Conservation (phyloP, 2,888 invertebrate species). For the Gandaritis pyraliata region DNA sequence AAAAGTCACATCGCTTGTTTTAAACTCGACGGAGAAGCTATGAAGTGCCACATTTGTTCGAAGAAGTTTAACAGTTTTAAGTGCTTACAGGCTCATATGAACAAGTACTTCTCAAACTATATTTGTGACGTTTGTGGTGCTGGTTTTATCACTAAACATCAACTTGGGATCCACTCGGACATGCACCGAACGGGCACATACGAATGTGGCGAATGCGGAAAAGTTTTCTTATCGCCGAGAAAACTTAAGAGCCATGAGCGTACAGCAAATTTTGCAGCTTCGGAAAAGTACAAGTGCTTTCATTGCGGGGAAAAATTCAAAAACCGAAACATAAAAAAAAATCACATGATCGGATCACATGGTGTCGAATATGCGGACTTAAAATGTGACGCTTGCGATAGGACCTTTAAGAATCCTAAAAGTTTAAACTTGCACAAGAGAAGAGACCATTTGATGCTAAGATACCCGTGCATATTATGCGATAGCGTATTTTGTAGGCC, state of each 20-base stretch:
- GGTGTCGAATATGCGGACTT: slow-evolving; percentile 27
- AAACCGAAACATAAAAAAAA: slow-evolving; percentile 41
- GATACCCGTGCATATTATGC: slow-evolving; percentile 59
- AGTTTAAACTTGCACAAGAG: slow-evolving; percentile 27
- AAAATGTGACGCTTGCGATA: slow-evolving; percentile 30
- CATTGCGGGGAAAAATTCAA: slow-evolving; percentile 53
- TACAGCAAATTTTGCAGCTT: not conserved
- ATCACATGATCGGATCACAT: slow-evolving; percentile 27
- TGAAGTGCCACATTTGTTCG: slow-evolving; percentile 55
- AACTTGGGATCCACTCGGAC: slow-evolving; percentile 62
- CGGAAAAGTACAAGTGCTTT: slow-evolving; percentile 39
- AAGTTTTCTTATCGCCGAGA: slow-evolving; percentile 12
- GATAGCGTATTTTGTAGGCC: slow-evolving; percentile 56
- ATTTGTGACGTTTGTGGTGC: slow-evolving; percentile 57
- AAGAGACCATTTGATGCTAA: slow-evolving; percentile 27
- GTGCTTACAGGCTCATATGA: slow-evolving; percentile 59
- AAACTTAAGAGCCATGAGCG: slow-evolving; percentile 19
- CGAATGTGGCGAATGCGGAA: slow-evolving; percentile 30
- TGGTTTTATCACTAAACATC: slow-evolving; percentile 57
- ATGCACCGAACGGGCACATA: slow-evolving; percentile 26
- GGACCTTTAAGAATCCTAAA: slow-evolving; percentile 26
- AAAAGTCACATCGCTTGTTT: slow-evolving; percentile 57
- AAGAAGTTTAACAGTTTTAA: slow-evolving; percentile 54
- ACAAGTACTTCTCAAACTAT: slow-evolving; percentile 57
- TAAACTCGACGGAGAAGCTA: slow-evolving; percentile 49